phyloP scores from a whole-genome alignment of 2,888 invertebrate species.

The Eueremaeus valkanovi region DNA sequence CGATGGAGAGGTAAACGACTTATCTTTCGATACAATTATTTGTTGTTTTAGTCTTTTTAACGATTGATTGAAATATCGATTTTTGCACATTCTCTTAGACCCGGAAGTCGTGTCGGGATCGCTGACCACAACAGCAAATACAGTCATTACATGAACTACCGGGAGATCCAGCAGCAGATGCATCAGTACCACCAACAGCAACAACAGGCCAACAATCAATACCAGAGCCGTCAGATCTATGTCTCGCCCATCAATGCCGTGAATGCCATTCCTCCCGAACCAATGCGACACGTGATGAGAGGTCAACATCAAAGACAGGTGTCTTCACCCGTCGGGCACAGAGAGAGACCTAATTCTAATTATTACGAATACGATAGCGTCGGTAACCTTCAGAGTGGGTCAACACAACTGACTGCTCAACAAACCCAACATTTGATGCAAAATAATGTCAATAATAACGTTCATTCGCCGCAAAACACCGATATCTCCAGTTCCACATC shows the following conservation, averaged over 20 bases:
- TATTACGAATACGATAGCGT: constrained; percentile 81
- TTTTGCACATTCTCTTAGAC: too few relatives aligned
- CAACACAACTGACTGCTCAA: too few relatives aligned
- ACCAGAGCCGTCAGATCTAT: background rate
- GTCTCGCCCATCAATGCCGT: background rate
- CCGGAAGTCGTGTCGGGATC: constrained; percentile 59
- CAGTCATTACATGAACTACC: constrained; percentile 76
- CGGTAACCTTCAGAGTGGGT: too few relatives aligned
- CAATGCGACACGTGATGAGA: background rate
- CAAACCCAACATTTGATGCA: background rate
- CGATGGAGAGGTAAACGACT: constrained; percentile 37
- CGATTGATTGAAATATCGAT: background rate
- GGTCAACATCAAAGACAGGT: constrained; percentile 39
- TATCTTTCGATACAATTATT: background rate
- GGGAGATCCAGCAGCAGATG: constrained; percentile 72
- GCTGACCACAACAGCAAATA: constrained; percentile 58
- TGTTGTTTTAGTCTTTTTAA: background rate
- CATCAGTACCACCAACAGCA: constrained; percentile 51
- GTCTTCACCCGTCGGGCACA: constrained; percentile 27
- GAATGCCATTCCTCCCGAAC: background rate
- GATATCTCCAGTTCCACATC: background rate
- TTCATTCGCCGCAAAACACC: background rate
- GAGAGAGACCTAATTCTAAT: constrained; percentile 68
- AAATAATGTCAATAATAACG: background rate
- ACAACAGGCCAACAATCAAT: constrained; percentile 54